Base-by-base conservation (phyloP, 2,113 vertebrate species). In the Pholis gunnellus region DNA sequence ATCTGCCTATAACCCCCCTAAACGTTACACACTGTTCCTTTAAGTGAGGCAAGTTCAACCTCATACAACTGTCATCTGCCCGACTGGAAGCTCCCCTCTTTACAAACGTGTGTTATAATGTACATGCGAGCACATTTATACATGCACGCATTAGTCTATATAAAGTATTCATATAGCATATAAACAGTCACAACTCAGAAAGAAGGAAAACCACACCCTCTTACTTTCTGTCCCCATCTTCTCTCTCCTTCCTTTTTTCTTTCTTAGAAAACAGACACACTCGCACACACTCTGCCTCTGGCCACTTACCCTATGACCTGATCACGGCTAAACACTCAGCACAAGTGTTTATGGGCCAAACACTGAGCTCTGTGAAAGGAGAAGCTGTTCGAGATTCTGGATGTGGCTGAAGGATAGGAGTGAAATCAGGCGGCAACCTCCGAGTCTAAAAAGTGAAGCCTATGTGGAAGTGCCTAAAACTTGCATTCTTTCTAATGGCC, bases 241-340 rank as follows among this genome's bases (percentile, higher is more conserved):
- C 20, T 63, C 20, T 38, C 17, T 27, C 7, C 46, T 36, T 72
- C 44, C 29, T 17, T 44, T 3, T 22, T 17, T 7, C 6, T 69
- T 29, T 74, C 7, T 34, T 6, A 56, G 14, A 54, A n/a, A 54
- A 20, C 25, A 13, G 42, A 50, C n/a, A 10, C 25, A n/a, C n/a
- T 38, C 0, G 7, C 27, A n/a, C 31, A 25, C 29, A 38, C 40
- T 17, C 18, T 14, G 15, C 34, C 38, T 64, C 42, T 68, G 15
- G 25, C 38, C 71, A 72, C 44, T 85, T 76, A 54, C 14, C 40
- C 34, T 72, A 72, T 85, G 67, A 72, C 72, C 72, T 34, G 4
- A 52, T 29, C 56, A 48, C 11, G 14, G 22, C 31, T 48, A 50
- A 79, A 64, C 74, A 70, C 29, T 48, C 17, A 54, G 52, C 44